Evolutionary conservation across 2,113 vertebrate species (phyloP), one percentile per base, ranked within the genome.

Genomic region (Vireo altiloquus): DNA sequence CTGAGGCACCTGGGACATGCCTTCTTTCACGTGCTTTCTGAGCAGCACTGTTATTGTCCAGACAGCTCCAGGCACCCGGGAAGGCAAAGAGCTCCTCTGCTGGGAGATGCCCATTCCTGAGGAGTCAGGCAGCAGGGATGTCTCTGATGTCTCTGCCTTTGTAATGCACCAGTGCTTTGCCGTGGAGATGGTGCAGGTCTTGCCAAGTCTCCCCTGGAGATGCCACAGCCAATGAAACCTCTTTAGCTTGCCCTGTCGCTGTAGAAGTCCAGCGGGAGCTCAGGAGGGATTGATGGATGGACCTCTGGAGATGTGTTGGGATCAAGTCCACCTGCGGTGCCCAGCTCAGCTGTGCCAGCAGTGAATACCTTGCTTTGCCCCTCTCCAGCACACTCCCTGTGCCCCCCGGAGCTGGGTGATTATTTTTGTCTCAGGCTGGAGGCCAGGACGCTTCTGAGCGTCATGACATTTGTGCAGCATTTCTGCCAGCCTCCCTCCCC

Each of bases 351-450:
- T 49, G 61, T 22, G 76, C 85, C 46, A 11, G 64, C 49, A 21
- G 44, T 3, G 50, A 65, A 44, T 65, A 35, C 37, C 86, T 92
- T 70, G 56, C 84, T 57, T 56, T 30, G 66, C 23, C 42, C 75
- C 7, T 52, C 64, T 68, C 40, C 64, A 69, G 74, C 74, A 65
- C 53, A 27, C 72, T 42, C 80, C 90, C 87, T 13, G 7, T 64
- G 64, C 56, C 49, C 90, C 77, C 88, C 2, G 47, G 42, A 79
- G 53, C 61, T 53, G 42, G 13, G 47, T 50, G 86, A 95, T 90
- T 92, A 77, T 94, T 95, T 90, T n/a, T 85, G 63, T 60, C 89
- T 80, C n/a, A 8, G 79, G 65, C 66, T 35, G 23, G 61, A 92
- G 66, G 82, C 63, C 61, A 13, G 16, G 61, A 77, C 17, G 8